A percentile compares a stretch with the other conserved stretches of the same genome.
Evolutionary conservation across 1,140 invertebrate genomes (phyloP).

Genomic region (Camponotus vicinus): DNA sequence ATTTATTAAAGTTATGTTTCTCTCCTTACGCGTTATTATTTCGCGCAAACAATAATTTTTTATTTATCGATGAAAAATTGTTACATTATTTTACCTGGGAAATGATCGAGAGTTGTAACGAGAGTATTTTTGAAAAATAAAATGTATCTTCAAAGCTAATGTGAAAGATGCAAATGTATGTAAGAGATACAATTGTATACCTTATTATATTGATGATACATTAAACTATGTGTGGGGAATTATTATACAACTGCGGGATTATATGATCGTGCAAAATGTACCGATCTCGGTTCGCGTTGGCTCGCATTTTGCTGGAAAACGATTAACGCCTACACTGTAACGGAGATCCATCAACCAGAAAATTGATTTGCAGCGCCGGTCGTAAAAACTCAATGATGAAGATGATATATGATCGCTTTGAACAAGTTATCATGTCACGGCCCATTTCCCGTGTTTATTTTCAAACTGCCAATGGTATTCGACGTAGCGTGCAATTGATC

Average conservation of each 20-base stretch:
- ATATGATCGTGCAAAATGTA: conserved; percentile 38
- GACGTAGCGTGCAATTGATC: background rate
- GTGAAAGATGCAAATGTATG: background rate
- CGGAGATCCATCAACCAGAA: conserved; percentile 49
- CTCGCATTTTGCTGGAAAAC: conserved; percentile 36
- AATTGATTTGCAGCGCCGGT: conserved; percentile 46
- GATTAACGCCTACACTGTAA: conserved; percentile 52
- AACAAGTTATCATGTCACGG: conserved; percentile 42
- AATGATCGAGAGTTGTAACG: background rate
- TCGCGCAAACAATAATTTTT: background rate
- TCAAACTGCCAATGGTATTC: background rate
- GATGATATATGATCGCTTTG: conserved; percentile 50
- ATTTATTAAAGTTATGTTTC: background rate
- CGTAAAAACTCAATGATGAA: conserved; percentile 51
- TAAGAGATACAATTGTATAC: background rate
- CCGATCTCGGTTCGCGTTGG: conserved; percentile 29
- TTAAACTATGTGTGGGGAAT: background rate
- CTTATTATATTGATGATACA: background rate
- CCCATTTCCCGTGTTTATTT: conserved; percentile 26
- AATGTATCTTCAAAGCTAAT: background rate
- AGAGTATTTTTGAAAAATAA: background rate
- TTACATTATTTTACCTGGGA: background rate
- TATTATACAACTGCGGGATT: conserved; percentile 28
- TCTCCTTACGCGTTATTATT: background rate
- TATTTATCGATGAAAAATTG: background rate